Evolutionary conservation across 2,797 vertebrate species (phyloP), one percentile per base, ranked within the genome.

Genomic region (Clarias pachynema): DNA sequence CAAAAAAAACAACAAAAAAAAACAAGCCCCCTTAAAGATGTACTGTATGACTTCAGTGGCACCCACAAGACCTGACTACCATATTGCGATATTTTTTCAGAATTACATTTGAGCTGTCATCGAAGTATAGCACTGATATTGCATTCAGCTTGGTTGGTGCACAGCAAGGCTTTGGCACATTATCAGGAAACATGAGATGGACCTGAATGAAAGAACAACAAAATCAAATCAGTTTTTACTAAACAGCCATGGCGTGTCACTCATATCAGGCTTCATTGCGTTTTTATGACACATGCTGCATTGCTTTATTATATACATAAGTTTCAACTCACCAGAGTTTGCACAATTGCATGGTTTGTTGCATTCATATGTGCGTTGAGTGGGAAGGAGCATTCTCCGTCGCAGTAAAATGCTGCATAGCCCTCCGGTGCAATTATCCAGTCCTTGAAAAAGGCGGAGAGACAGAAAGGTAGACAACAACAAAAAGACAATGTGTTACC

Each of bases 1-100:
- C 40, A 9, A 40, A 40, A 40, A 37, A 40, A 40, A 37, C 0
- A 3, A 40, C 1, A 40, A 40, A 37, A 1, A 3, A 7, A 40
- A 40, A 37, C 37, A 85, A 63, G n/a, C 79, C 16, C 60, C 37
- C 91, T 93, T 90, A 93, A 91, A 90, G 89, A 86, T 75, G 84
- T 53, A 14, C 49, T 53, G 49, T 53, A 12, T 53, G 56, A 78
- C 8, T 87, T 94, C 96, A 99, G 94, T 99, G 98, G 93, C 98
- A 99, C 84, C 98, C 98, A 89, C 98, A 99, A 72, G 98, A 99
- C 86, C 98, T 96, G 40, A 99, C 98, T 14, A 99, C 98, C 98
- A 99, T 99, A 91, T 99, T 99, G 92, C 98, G 97, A 89, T 99
- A 99, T 93, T 99, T 99, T 94, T 99, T 99, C 92, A 99, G 95